These are phyloP conservation scores for Meriones unguiculatus DNA, from an alignment of 2,113 vertebrate species.

Conservation along the genomic window DNA sequence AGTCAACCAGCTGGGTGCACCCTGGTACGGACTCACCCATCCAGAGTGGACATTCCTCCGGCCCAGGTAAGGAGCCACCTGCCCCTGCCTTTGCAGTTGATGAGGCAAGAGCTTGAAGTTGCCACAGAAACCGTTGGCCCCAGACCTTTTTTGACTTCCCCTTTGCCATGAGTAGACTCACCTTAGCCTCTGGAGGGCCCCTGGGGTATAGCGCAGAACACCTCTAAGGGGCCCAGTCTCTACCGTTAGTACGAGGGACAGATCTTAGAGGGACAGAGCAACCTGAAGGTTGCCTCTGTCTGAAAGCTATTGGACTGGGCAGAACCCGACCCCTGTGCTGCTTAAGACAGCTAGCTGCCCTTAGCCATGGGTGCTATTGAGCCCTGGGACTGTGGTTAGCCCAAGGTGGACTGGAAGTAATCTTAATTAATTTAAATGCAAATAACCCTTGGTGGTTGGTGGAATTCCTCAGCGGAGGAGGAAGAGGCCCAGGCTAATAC, in stretches of 20 bases:
- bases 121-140: background rate
- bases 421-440: conserved; percentile 20
- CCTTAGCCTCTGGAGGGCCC: background rate
- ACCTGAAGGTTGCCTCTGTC: background rate
- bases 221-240: background rate
- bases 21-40: conserved; percentile 80
- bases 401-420: background rate
- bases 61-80: conserved; percentile 80
- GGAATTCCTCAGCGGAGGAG: background rate
- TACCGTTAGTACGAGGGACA: background rate
- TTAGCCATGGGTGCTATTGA: background rate
- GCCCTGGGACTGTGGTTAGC: background rate
- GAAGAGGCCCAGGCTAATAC: background rate
- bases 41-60: conserved; percentile 85
- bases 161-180: background rate
- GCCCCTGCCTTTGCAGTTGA: background rate
- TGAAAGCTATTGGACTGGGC: background rate
- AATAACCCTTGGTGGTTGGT: background rate
- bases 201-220: background rate
- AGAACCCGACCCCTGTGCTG: no score
- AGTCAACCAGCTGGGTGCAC: conserved; percentile 88
- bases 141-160: background rate
- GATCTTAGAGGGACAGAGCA: background rate
- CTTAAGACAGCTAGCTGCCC: background rate
- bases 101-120: background rate